Evolutionary conservation across 2,888 invertebrate species (phyloP), one percentile per base, ranked within the genome.

Genomic region (Hirtodrosophila cameraria): DNA sequence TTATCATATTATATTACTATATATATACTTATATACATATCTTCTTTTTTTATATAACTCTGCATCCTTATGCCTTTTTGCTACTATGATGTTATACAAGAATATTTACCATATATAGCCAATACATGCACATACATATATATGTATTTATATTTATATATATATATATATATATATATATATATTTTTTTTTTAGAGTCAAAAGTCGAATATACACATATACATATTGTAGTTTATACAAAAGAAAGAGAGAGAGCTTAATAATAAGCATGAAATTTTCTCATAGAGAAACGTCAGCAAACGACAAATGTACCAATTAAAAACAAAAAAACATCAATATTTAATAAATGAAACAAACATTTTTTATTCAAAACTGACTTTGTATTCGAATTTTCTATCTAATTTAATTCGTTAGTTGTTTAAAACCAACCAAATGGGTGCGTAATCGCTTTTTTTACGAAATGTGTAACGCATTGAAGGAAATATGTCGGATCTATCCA

Each of bases 221-320:
- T 52, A 69, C 41, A 70, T 42, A 70, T 54, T 73, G 60, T 72
- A 70, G 54, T 18, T 66, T 73, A 71, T 59, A 73, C 66, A 75
- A 53, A 58, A 36, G 12, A 39, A 41, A 30, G 25, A 46, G 31
- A 73, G 46, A 66, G 53, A 50, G 71, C 74, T 74, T 67, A 55
- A 41, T 43, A 55, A 33, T 74, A 69, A 74, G 75, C 69, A 46
- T 58, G 31, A 45, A 57, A 49, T 64, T 71, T 75, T 75, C 73
- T 76, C 75, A 52, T 66, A 75, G 73, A 77, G 77, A 77, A 73
- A 73, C 33, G 16, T 57, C 69, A 54, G 41, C 62, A 33, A 66
- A 43, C 65, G 62, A 77, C 77, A 72, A 76, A 73, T 76, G 78
- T 77, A 73, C 73, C 75, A 76, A 69, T 65, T 63, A 48, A 68